Base-by-base conservation (phyloP, 1,140 invertebrate genomes). In the Cecropterus lyciades region DNA sequence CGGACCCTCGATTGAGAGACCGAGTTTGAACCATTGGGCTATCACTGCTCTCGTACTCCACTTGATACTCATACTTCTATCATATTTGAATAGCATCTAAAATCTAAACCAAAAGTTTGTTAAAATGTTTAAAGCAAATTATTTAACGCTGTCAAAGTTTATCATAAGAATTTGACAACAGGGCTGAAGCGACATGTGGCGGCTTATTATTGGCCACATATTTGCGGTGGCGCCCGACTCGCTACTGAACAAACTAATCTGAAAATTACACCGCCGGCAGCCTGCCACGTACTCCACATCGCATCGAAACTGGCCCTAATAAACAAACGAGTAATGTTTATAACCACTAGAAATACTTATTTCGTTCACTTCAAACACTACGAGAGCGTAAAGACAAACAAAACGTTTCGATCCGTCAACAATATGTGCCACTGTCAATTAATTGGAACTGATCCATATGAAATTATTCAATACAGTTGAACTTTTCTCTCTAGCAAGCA, bases 211-310 rank as follows among this genome's bases (percentile, higher is more conserved):
- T 85, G 77, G 77, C 75, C 72, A 75, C 84, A 87, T 88, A 87
- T 86, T 89, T 89, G 81, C 73, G 78, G 75, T 69, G 68, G 69
- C 76, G 63, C 69, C 73, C 71, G 62, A 72, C 79, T 82, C 80
- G 78, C 76, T 82, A 70, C 82, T 87, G 77, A 89, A 85, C 85
- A 91, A 91, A 91, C 88, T 91, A 88, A 91, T 91, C 87, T 88
- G 87, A 84, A 87, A 89, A 89, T 89, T 87, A 89, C 85, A 89
- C 82, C 70, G 62, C 77, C 64, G 60, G 65, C 62, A 55, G 64
- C 67, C 48, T 48, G 52, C 69, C 46, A 63, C 60, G 37, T 72
- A 66, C 66, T 69, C 45, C n/a, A n/a, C 70, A 68, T 69, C 53
- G 74, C 72, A 75, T 75, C 67, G 73, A 76, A 83, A 82, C 77